Evolutionary conservation across 2,113 vertebrate genomes (phyloP).

Genomic region (Catharus minimus): DNA sequence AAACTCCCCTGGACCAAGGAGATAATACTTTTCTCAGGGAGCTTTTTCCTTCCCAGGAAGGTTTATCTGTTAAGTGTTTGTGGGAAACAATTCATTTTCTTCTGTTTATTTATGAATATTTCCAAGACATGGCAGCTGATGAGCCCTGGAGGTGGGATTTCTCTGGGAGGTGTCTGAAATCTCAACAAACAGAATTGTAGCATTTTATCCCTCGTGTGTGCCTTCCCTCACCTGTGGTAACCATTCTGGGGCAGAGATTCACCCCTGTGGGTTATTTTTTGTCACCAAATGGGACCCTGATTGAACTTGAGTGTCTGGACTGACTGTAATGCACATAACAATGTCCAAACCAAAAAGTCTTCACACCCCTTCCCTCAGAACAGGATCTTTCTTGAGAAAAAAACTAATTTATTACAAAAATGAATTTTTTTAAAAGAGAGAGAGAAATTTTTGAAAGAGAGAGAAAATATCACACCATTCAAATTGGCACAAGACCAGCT

Average conservation of each 20-base stretch:
- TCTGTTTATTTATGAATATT: slow-evolving; percentile 3
- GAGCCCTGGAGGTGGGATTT: neutral
- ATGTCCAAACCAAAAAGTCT: neutral
- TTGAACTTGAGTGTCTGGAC: neutral
- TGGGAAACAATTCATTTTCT: neutral
- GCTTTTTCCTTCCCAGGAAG: neutral
- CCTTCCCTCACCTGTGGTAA: neutral
- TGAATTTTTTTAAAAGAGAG: too few relatives aligned
- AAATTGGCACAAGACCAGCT: neutral
- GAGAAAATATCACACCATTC: neutral
- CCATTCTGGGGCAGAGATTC: neutral
- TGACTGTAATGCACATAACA: neutral
- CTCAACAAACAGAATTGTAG: neutral
- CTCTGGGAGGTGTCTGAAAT: neutral
- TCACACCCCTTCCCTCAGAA: neutral
- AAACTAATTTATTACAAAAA: neutral
- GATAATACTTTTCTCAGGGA: neutral
- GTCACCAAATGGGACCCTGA: neutral
- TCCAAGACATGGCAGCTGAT: neutral
- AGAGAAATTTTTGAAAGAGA: too few relatives aligned
- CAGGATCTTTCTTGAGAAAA: neutral
- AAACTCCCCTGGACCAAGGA: neutral
- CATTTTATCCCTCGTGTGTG: neutral
- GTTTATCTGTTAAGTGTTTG: slow-evolving; percentile 5
- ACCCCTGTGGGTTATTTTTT: neutral